Percentiles rank a stretch among this genome's conserved stretches.
Conservation (phyloP, 2,888 invertebrate species). For the Scotopteryx bipunctaria region DNA sequence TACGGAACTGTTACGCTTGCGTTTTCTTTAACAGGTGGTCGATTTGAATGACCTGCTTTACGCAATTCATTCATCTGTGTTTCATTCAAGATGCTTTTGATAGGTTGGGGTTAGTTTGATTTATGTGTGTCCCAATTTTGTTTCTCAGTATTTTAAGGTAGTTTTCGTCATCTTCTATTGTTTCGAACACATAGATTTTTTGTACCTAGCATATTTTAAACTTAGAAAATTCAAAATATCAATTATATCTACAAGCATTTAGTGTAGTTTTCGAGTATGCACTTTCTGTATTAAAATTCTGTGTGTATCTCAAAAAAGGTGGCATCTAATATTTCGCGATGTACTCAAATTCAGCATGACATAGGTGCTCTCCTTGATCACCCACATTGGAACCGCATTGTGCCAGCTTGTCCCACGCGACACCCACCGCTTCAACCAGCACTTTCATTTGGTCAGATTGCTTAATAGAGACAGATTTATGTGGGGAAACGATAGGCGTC, state of each 20-base stretch:
- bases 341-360: conserved; percentile 19
- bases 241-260: no score
- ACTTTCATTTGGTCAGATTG: conserved; percentile 71
- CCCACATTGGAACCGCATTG: conserved; percentile 59
- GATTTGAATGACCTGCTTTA: conserved; percentile 35
- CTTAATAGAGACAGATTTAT: conserved; percentile 60
- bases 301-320: not conserved
- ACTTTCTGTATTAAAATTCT: no score
- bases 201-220: no score
- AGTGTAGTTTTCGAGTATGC: no score
- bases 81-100: conserved; percentile 18
- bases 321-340: conserved; percentile 6
- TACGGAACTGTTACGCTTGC: conserved; percentile 49
- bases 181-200: no score
- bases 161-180: no score
- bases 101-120: not conserved
- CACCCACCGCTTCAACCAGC: conserved; percentile 62
- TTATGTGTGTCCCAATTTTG: not conserved
- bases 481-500: conserved; percentile 49
- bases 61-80: conserved; percentile 34
- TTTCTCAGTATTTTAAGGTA: no score
- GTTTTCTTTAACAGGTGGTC: conserved; percentile 39
- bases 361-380: conserved; percentile 70
- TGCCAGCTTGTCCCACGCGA: conserved; percentile 65
- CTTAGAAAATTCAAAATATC: no score